A percentile compares a stretch with the other conserved stretches of the same genome.
These are phyloP conservation scores for Synergus japonicus DNA, from an alignment of 2,888 invertebrate species.

Conservation along the genomic window DNA sequence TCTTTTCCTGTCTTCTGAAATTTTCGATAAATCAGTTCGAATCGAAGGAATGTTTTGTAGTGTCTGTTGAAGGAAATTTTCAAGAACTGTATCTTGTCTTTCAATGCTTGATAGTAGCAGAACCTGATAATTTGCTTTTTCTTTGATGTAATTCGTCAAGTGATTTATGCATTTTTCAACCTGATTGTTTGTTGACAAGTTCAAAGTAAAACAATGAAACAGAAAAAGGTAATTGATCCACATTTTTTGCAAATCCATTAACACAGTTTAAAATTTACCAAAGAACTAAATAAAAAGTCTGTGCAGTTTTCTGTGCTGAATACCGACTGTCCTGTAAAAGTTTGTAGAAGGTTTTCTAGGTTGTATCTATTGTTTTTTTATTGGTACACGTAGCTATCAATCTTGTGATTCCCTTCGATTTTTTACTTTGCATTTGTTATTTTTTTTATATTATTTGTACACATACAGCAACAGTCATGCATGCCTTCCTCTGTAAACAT, in stretches of 20 bases:
- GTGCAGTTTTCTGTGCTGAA: no score
- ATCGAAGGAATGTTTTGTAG: background rate
- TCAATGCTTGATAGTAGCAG: background rate
- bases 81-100: background rate
- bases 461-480: no score
- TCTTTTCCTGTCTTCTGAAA: background rate
- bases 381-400: no score
- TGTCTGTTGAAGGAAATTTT: background rate
- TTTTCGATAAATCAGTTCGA: background rate
- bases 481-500: no score
- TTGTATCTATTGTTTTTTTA: no score
- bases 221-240: background rate
- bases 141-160: background rate
- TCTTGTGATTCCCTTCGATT: no score
- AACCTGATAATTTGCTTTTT: background rate
- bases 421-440: no score
- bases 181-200: background rate
- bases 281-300: no score
- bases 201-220: background rate
- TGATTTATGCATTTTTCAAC: background rate
- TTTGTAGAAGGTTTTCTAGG: no score
- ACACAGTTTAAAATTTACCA: no score
- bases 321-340: no score
- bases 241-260: background rate
- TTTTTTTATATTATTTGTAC: no score